These are phyloP conservation scores for Cantharis nigra DNA, from an alignment of 2,888 invertebrate genomes.

Conservation along the genomic window DNA sequence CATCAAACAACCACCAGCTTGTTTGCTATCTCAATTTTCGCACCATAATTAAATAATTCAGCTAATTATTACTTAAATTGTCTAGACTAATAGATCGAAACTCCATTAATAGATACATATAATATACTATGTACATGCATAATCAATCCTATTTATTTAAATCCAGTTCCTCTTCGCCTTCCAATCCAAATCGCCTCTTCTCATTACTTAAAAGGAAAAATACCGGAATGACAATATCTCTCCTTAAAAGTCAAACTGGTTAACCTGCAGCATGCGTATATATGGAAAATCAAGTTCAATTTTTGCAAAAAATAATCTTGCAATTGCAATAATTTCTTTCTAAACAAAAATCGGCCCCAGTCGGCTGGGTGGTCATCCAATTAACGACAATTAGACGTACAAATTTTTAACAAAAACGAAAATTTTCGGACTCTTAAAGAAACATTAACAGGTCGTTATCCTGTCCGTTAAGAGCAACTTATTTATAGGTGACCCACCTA, in stretches of 20 bases:
- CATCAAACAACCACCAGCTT: not conserved
- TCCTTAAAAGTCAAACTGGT: not conserved
- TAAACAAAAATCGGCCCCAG: not conserved
- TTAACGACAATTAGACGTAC: not conserved
- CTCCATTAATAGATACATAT: not conserved
- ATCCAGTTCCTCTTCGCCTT: not conserved
- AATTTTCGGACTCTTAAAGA: not conserved
- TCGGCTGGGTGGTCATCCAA: not conserved
- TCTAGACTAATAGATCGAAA: not conserved
- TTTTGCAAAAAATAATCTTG: not conserved
- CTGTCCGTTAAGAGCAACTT: slow-evolving; percentile 16
- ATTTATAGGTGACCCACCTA: slow-evolving; percentile 29
- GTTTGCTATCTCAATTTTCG: slow-evolving; percentile 1
- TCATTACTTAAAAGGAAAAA: not conserved
- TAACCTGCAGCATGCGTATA: not conserved
- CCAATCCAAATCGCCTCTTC: not conserved
- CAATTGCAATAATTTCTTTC: not conserved
- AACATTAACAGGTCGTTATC: slow-evolving; percentile 24
- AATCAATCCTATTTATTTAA: not conserved
- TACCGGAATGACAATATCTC: not conserved
- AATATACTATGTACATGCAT: not conserved
- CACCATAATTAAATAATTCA: slow-evolving; percentile 1
- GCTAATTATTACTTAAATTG: not conserved
- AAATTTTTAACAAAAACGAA: not conserved
- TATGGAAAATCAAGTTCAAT: not conserved